Base-by-base conservation (phyloP, 2,888 invertebrate genomes). In the Sphaerophoria taeniata region DNA sequence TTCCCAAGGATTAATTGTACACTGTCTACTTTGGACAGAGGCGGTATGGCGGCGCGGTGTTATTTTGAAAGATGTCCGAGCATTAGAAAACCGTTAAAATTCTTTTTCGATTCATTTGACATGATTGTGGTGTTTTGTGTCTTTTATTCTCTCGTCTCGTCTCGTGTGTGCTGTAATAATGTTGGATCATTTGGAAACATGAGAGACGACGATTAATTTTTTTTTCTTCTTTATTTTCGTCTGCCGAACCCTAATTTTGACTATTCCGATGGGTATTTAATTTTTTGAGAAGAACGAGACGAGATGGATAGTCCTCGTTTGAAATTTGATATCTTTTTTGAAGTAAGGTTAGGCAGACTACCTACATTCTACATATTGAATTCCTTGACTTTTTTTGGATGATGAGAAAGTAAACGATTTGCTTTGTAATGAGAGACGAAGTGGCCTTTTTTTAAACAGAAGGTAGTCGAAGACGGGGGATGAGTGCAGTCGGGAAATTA, bases 11-110 rank as follows among this genome's bases (percentile, higher is more conserved):
- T 60, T 60, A 60, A 60, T 60, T 60, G 60, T 39, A 56, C 2
- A 4, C 4, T 4, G 5, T 34, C n/a, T 34, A 16, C n/a, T 60
- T 11, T 14, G 12, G 56, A 16, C 70, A 36, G 53, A 45, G 53
- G 78, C 14, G 16, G 12, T 49, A 34, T 14, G 6, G 61, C 69
- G 60, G 69, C 74, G 69, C 74, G 55, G 51, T 56, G 45, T 33
- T 45, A 60, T 74, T 69, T 76, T 70, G 60, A 43, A 60, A 79
- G 53, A 71, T 84, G 60, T 51, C 70, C 58, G 24, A 33, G 56
- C 63, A 73, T 76, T 75, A 67, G 71, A 61, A 65, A 84, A 63
- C 56, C 33, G 56, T 75, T 55, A 72, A 75, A 79, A 43, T 43
- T 43, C 43, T 43, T 43, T 43, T 67, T 36, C 49, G 65, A 47